These are phyloP conservation scores for Eufriesea mexicana DNA, from an alignment of 1,140 invertebrate species.

Conservation along the genomic window DNA sequence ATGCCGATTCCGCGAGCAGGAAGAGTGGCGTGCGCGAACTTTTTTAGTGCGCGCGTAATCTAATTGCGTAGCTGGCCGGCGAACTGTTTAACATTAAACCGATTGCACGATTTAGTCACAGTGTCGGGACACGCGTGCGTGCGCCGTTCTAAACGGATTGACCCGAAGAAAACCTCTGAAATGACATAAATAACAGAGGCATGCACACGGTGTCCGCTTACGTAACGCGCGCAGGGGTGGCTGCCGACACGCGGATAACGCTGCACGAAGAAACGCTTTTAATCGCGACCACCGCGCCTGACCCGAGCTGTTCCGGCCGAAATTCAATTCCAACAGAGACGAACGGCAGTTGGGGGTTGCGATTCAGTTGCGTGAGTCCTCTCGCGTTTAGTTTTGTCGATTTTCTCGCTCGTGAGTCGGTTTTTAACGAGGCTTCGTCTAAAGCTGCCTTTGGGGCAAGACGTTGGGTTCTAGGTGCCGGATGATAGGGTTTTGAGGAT, in stretches of 20 bases:
- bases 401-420: too few species aligned
- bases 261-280: not conserved
- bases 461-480: too few species aligned
- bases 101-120: slow-evolving; percentile 25
- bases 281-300: not conserved
- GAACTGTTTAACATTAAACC: slow-evolving; percentile 49
- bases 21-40: slow-evolving; percentile 7
- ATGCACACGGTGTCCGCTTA: slow-evolving; percentile 65
- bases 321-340: too few species aligned
- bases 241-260: not conserved
- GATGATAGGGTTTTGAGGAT: too few species aligned
- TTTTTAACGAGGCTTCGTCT: too few species aligned
- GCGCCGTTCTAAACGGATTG: slow-evolving; percentile 80
- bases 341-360: too few species aligned
- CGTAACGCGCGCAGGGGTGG: slow-evolving; percentile 50
- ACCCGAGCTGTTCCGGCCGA: too few species aligned
- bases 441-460: too few species aligned
- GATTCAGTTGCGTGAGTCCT: too few species aligned
- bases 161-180: slow-evolving; percentile 82
- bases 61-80: slow-evolving; percentile 40
- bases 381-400: too few species aligned
- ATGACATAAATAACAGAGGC: slow-evolving; percentile 80
- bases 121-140: slow-evolving; percentile 29
- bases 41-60: slow-evolving; percentile 47
- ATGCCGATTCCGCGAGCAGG: slow-evolving; percentile 17